phyloP scores from a whole-genome alignment of 2,113 vertebrate species.

The Ranitomeya imitator region DNA sequence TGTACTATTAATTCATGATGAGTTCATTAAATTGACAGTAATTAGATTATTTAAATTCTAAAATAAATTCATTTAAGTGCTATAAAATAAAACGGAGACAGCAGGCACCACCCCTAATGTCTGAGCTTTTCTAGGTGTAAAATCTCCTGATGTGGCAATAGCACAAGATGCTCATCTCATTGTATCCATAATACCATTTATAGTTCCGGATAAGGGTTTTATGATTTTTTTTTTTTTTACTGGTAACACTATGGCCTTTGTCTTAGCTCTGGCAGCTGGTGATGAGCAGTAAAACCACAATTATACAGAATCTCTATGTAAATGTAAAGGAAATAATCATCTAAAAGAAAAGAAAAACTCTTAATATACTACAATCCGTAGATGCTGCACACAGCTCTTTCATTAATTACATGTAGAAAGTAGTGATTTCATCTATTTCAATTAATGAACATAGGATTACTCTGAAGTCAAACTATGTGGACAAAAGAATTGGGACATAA shows the following conservation, averaged over 20 bases:
- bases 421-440: not conserved
- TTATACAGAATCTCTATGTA: not conserved
- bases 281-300: slow-evolving; percentile 5
- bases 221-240: not conserved
- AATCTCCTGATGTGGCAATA: not conserved
- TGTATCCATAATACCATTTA: slow-evolving; percentile 13
- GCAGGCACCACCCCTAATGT: not conserved
- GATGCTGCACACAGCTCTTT: slow-evolving; percentile 54
- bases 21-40: too few species aligned
- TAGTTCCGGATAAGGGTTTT: slow-evolving; percentile 4
- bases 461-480: not conserved
- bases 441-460: not conserved
- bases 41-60: not conserved
- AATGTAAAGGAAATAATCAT: slow-evolving; percentile 56
- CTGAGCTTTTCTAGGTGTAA: not conserved
- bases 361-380: slow-evolving; percentile 15
- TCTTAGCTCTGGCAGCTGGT: not conserved
- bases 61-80: not conserved
- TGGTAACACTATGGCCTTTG: slow-evolving; percentile 7
- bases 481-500: too few species aligned
- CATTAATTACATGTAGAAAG: slow-evolving; percentile 54
- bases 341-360: slow-evolving; percentile 1
- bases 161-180: not conserved
- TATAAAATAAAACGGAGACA: not conserved
- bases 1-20: too few species aligned